Percentiles rank a stretch among this genome's conserved stretches.
Conservation (phyloP, 2,113 vertebrate species). For the Calidris pugnax region DNA sequence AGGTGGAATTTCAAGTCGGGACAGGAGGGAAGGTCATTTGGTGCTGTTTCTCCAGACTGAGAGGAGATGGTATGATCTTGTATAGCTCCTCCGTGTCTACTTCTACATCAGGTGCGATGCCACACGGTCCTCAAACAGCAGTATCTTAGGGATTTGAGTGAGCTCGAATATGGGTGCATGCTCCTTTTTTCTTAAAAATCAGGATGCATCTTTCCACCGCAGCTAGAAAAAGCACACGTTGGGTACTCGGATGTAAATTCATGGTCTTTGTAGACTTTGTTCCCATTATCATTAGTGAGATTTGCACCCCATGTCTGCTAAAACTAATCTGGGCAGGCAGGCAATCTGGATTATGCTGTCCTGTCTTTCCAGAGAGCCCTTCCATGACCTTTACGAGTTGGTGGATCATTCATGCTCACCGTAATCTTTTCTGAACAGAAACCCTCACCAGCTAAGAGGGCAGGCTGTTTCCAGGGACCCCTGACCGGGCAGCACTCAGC, state of each 20-base stretch:
- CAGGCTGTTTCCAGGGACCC: background rate
- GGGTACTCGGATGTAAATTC: background rate
- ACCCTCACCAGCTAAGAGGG: background rate
- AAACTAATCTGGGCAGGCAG: too few relatives aligned
- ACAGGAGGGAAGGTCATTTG: background rate
- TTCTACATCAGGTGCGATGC: background rate
- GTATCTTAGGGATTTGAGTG: background rate
- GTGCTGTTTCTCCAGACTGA: background rate
- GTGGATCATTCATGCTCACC: background rate
- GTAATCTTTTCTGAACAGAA: background rate
- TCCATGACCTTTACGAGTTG: background rate
- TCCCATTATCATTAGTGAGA: background rate
- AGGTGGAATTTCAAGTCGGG: background rate
- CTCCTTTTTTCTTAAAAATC: background rate
- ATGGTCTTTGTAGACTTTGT: background rate
- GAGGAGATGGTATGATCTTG: background rate
- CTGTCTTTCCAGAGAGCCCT: background rate
- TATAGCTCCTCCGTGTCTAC: background rate
- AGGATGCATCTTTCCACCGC: background rate
- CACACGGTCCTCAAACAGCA: background rate
- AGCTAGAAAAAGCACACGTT: background rate
- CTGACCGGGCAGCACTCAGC: background rate
- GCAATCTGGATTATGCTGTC: background rate
- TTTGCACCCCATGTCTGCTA: background rate
- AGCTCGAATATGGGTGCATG: background rate